Conservation (phyloP, 2,888 invertebrate species). For the Pasiphila rectangulata region DNA sequence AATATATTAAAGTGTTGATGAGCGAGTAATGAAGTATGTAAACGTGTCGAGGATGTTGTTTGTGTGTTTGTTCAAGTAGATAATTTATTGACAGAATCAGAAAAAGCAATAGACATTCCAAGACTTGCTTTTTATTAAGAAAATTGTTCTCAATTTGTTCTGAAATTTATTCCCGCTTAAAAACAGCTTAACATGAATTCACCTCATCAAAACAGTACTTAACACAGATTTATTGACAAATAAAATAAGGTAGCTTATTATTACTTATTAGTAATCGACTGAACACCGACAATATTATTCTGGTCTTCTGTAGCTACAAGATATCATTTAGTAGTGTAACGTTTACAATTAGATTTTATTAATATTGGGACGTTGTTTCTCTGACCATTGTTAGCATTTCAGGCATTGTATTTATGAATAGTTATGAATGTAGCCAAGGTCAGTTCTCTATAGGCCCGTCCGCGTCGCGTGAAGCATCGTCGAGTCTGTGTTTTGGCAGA, state of each 20-base stretch:
- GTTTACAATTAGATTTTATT: conserved; percentile 23
- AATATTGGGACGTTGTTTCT: conserved; percentile 36
- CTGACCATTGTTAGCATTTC: conserved; percentile 56
- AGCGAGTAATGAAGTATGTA: too few relatives aligned
- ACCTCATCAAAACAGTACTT: conserved; percentile 45
- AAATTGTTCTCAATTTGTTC: too few relatives aligned
- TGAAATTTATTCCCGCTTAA: too few relatives aligned
- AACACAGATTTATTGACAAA: conserved; percentile 39
- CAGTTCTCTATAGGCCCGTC: too few relatives aligned
- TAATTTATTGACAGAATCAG: conserved; percentile 27
- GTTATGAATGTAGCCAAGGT: neutral
- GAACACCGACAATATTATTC: conserved; percentile 72
- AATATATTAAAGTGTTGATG: conserved; percentile 34
- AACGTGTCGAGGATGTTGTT: conserved; percentile 23
- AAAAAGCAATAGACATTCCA: conserved; percentile 59
- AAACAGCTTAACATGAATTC: too few relatives aligned
- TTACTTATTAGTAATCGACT: conserved; percentile 65
- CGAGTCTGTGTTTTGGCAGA: too few relatives aligned
- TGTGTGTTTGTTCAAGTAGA: conserved; percentile 20
- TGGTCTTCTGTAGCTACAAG: conserved; percentile 61
- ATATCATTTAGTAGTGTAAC: conserved; percentile 43
- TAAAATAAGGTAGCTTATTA: conserved; percentile 29
- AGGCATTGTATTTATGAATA: conserved; percentile 48
- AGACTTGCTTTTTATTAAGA: conserved; percentile 11
- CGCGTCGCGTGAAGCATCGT: too few relatives aligned